These are phyloP conservation scores for Catocala fraxini DNA, from an alignment of 2,888 invertebrate genomes.

Conservation along the genomic window DNA sequence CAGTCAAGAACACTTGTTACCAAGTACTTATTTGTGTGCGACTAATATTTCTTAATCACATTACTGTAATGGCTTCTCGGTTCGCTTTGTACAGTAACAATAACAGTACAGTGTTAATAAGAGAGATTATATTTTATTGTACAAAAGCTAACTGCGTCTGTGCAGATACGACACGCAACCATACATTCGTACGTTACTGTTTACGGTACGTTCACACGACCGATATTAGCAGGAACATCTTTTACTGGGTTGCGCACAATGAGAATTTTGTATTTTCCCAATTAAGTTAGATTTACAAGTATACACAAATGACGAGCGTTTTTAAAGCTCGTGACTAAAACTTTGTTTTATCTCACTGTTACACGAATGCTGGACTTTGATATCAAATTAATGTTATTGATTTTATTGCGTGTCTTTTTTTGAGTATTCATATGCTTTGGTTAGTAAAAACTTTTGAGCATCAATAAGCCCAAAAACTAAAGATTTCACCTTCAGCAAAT, in stretches of 20 bases:
- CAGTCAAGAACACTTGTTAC: slow-evolving; percentile 12
- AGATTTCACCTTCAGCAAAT: too few relatives aligned
- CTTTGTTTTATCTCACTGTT: too few relatives aligned
- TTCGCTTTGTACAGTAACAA: slow-evolving; percentile 18
- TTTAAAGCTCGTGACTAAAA: too few relatives aligned
- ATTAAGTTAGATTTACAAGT: too few relatives aligned
- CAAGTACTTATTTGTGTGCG: slow-evolving; percentile 13
- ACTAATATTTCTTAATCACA: slow-evolving; percentile 22
- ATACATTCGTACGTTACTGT: slow-evolving; percentile 38
- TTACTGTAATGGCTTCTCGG: slow-evolving; percentile 16
- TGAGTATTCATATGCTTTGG: too few relatives aligned
- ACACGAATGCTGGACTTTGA: too few relatives aligned
- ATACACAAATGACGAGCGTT: too few relatives aligned
- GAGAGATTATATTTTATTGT: slow-evolving; percentile 43
- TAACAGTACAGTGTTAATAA: slow-evolving; percentile 39
- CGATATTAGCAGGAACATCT: background rate
- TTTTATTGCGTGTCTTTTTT: too few relatives aligned
- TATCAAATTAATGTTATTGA: too few relatives aligned
- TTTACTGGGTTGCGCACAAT: background rate
- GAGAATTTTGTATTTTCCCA: background rate
- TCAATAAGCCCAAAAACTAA: too few relatives aligned
- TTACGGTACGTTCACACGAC: slow-evolving; percentile 28
- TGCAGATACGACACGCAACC: slow-evolving; percentile 37
- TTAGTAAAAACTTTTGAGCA: too few relatives aligned
- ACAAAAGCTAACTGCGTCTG: slow-evolving; percentile 45